Conservation (phyloP, 2,797 vertebrate species). For the Chaenodraco wilsoni region DNA sequence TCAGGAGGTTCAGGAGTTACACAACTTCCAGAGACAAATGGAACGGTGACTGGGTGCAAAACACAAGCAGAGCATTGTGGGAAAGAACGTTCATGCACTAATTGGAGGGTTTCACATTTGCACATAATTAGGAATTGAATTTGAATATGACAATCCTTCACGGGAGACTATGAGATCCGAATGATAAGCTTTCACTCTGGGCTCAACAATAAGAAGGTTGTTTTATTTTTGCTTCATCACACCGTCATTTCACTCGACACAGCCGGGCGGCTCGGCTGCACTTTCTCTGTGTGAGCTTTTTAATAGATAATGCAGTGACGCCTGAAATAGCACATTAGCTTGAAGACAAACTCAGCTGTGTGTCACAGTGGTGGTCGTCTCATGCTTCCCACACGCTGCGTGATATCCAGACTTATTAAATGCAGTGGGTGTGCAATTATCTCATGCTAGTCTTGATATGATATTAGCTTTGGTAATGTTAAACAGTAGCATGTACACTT, state of each 20-base stretch:
- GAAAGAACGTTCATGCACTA: constrained; percentile 3
- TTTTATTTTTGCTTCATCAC: constrained; percentile 23
- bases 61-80: constrained; percentile 17
- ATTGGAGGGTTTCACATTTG: constrained; percentile 3
- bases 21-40: not conserved
- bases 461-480: not conserved
- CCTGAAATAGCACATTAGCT: constrained; percentile 50
- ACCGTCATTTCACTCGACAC: constrained; percentile 22
- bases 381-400: constrained; percentile 13
- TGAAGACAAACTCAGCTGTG: constrained; percentile 31
- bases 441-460: not conserved
- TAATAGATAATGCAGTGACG: constrained; percentile 45
- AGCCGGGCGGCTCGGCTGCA: constrained; percentile 31
- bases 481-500: not conserved
- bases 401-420: constrained; percentile 13
- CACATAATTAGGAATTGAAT: constrained; percentile 4
- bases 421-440: not conserved
- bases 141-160: not conserved
- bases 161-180: not conserved
- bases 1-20: constrained; percentile 5
- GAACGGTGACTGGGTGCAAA: not conserved
- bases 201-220: constrained; percentile 4
- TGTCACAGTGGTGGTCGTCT: constrained; percentile 20
- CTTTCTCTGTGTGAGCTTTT: constrained; percentile 30
- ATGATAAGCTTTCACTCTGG: not conserved